Conservation (phyloP, 1,140 invertebrate species). For the Drosophila teissieri region DNA sequence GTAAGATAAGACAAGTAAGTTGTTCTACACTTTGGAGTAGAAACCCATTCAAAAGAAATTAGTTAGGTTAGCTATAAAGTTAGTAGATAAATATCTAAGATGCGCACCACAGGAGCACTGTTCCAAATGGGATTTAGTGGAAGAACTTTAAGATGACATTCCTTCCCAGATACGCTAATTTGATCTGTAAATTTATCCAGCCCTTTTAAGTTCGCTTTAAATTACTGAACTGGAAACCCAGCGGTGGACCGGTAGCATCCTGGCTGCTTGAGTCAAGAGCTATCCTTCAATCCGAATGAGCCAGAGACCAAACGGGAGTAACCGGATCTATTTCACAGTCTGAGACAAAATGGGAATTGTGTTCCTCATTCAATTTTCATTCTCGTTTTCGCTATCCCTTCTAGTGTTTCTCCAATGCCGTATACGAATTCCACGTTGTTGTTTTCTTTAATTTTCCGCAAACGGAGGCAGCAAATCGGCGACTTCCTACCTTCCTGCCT, state of each 20-base stretch:
- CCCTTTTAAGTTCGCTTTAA: not conserved
- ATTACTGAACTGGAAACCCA: not conserved
- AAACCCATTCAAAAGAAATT: slow-evolving; percentile 3
- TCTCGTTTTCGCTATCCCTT: slow-evolving; percentile 5
- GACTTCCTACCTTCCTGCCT: slow-evolving; percentile 34
- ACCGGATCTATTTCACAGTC: slow-evolving; percentile 44
- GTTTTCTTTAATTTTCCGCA: slow-evolving; percentile 60
- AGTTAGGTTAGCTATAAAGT: not conserved
- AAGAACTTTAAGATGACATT: too few species aligned
- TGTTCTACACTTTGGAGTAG: not conserved
- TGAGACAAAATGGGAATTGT: slow-evolving; percentile 36
- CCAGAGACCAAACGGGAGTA: slow-evolving; percentile 8
- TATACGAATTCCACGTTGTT: slow-evolving; percentile 38
- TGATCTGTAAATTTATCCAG: too few species aligned
- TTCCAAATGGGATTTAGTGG: not conserved
- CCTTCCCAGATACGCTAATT: too few species aligned
- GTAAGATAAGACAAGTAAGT: slow-evolving; percentile 27
- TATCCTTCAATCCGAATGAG: slow-evolving; percentile 1
- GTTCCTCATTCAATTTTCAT: slow-evolving; percentile 45
- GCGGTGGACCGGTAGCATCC: not conserved
- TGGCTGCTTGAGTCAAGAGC: not conserved
- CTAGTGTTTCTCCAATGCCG: slow-evolving; percentile 3
- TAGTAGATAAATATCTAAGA: not conserved
- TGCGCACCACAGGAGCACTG: not conserved
- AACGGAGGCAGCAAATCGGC: slow-evolving; percentile 41